Evolutionary conservation across 2,888 invertebrate species (phyloP).

Genomic region (Leptogaster cylindrica): DNA sequence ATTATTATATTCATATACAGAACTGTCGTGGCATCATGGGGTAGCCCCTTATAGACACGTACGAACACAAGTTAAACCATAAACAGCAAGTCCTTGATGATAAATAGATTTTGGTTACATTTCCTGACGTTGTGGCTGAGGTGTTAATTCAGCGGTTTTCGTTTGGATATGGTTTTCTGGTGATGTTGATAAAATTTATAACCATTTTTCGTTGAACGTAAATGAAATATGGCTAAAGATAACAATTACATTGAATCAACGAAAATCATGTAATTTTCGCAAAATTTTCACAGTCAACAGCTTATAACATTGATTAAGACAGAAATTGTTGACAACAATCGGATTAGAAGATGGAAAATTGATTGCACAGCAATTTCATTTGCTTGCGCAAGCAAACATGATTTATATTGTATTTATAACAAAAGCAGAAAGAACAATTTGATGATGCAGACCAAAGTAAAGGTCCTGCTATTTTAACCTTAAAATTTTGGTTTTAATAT

Average conservation of each 20-base stretch:
- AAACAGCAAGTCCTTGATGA: constrained; percentile 48
- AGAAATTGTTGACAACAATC: too few relatives aligned
- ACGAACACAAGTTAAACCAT: constrained; percentile 15
- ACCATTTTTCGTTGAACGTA: background rate
- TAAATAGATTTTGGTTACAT: constrained; percentile 50
- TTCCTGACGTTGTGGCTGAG: constrained; percentile 50
- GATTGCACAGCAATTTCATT: too few relatives aligned
- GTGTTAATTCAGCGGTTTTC: constrained; percentile 51
- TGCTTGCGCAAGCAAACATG: too few relatives aligned
- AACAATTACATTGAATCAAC: constrained; percentile 10
- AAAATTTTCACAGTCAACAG: too few relatives aligned
- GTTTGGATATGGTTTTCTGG: constrained; percentile 48
- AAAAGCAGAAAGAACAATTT: too few relatives aligned
- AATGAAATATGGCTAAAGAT: constrained; percentile 6
- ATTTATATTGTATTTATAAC: too few relatives aligned
- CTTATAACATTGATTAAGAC: too few relatives aligned
- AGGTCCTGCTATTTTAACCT: too few relatives aligned
- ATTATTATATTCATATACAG: constrained; percentile 26
- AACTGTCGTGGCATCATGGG: constrained; percentile 10
- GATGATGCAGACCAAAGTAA: too few relatives aligned
- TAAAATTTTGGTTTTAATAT: too few relatives aligned
- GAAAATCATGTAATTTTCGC: background rate
- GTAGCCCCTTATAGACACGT: constrained; percentile 12
- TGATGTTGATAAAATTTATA: constrained; percentile 25
- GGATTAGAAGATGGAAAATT: too few relatives aligned